Conservation (phyloP, 2,113 vertebrate species). For the Phylloscopus trochilus region DNA sequence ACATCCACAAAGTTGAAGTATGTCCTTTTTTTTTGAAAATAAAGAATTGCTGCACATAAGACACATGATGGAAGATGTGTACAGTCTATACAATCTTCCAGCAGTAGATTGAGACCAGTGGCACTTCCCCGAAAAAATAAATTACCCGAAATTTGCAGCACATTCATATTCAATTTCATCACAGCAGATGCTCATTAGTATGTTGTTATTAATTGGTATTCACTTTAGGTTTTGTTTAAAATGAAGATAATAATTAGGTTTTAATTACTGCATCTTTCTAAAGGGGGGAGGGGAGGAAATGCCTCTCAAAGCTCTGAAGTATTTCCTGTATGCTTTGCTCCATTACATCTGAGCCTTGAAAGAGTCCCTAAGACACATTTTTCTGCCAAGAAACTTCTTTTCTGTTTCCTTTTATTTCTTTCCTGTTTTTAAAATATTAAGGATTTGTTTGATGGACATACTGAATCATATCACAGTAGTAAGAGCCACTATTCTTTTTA, state of each 20-base stretch:
- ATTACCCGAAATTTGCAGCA: constrained; percentile 84
- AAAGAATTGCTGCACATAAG: constrained; percentile 60
- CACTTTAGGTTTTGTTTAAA: constrained; percentile 89
- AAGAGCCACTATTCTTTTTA: constrained; percentile 69
- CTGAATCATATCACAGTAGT: constrained; percentile 69
- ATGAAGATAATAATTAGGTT: constrained; percentile 89
- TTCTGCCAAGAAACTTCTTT: constrained; percentile 65
- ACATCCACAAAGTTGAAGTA: constrained; percentile 29
- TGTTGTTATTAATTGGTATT: constrained; percentile 90
- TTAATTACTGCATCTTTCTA: constrained; percentile 83
- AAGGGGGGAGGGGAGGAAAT: constrained; percentile 73
- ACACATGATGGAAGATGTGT: constrained; percentile 65
- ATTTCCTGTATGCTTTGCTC: constrained; percentile 72
- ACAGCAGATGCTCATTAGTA: constrained; percentile 89
- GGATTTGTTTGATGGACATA: constrained; percentile 73
- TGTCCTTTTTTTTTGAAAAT: constrained; percentile 37
- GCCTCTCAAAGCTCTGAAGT: constrained; percentile 78
- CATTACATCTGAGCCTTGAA: constrained; percentile 45
- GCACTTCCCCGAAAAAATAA: constrained; percentile 82
- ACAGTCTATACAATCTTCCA: constrained; percentile 73
- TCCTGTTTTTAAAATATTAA: constrained; percentile 53
- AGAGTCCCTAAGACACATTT: constrained; percentile 55
- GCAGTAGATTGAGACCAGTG: constrained; percentile 77
- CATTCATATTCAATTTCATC: constrained; percentile 89
- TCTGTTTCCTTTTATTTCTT: constrained; percentile 26